Percentiles rank a stretch among this genome's conserved stretches.
Evolutionary conservation across 2,888 invertebrate species (phyloP).

Genomic region (Phengaris arion): DNA sequence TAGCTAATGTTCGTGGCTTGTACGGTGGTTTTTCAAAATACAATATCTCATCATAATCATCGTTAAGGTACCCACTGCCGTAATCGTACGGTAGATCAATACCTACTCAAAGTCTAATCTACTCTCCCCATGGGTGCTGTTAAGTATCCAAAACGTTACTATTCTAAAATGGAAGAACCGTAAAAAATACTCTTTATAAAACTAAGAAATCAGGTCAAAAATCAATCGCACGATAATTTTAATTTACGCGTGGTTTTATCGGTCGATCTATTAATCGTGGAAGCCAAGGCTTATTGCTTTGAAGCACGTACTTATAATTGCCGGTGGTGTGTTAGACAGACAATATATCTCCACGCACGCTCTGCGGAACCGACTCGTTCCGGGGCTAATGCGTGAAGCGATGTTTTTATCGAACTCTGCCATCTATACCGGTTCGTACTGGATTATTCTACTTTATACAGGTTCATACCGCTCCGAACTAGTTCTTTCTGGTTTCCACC

Average conservation of each 20-base stretch:
- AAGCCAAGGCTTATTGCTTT: conserved; percentile 59
- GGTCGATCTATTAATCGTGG: conserved; percentile 45
- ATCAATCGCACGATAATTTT: conserved; percentile 73
- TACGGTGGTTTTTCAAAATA: not conserved
- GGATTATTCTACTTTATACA: conserved; percentile 9
- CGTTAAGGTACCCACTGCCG: not conserved
- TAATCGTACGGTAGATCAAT: no score
- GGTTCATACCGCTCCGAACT: not conserved
- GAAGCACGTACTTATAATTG: conserved; percentile 71
- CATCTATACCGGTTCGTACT: conserved; percentile 26
- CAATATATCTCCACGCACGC: conserved; percentile 77
- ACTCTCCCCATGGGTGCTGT: no score
- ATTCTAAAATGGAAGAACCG: not conserved
- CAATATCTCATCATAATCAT: not conserved
- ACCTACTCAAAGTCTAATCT: no score
- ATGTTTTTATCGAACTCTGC: conserved; percentile 30
- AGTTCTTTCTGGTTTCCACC: not conserved
- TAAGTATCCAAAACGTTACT: not conserved
- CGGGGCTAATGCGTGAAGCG: conserved; percentile 48
- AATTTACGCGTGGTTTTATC: conserved; percentile 61
- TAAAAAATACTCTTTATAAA: not conserved
- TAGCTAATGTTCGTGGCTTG: not conserved
- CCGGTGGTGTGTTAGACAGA: conserved; percentile 60
- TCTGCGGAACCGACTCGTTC: conserved; percentile 52
- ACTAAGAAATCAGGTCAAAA: conserved; percentile 45